Evolutionary conservation across 2,888 invertebrate genomes (phyloP), one percentile per base, ranked within the genome.

Genomic region (Drosophila stalkeri): DNA sequence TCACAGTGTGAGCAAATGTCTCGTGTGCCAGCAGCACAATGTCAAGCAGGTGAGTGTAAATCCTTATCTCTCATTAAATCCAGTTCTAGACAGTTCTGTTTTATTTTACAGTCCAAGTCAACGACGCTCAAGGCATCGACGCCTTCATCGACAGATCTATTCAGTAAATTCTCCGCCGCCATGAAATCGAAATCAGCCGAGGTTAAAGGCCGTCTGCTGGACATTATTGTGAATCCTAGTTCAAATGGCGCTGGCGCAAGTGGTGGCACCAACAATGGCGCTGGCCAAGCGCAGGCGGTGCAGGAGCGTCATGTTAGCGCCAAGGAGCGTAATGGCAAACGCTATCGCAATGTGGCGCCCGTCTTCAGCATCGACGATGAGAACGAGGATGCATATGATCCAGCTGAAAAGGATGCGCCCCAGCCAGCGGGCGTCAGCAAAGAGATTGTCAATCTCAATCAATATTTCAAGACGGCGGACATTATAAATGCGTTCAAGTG

Each of bases 321-420:
- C 79, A 95, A 94, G 66, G 97, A 98, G 90, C 96, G 96, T 91
- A 96, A 96, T 85, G 97, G 97, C n/a, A 98, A 96, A 93, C 95
- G 97, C 49, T 98, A 98, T 92, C 95, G 98, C 82, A 97, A 97
- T 93, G 96, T 97, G 64, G 97, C 97, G 0, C 97, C 98, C 9
- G 98, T 99, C 11, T 99, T 99, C 92, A 98, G 98, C 92, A 98
- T 99, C 90, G 98, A 98, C 87, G 98, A 98, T 91, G 98, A 98
- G 92, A 95, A 95, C 77, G 95, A 95, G 89, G 94, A 94, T 75
- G 52, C 77, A 2, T 85, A 81, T 89, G 84, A 84, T 20, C 64
- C 60, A 7, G 78, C 72, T 0, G 80, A 81, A 14, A 82, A 77
- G 8, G 84, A 90, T 72, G 93, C 77, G 80, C 92, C 75, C 91